Conservation (phyloP, 2,113 vertebrate species). For the Scolopax mira region DNA sequence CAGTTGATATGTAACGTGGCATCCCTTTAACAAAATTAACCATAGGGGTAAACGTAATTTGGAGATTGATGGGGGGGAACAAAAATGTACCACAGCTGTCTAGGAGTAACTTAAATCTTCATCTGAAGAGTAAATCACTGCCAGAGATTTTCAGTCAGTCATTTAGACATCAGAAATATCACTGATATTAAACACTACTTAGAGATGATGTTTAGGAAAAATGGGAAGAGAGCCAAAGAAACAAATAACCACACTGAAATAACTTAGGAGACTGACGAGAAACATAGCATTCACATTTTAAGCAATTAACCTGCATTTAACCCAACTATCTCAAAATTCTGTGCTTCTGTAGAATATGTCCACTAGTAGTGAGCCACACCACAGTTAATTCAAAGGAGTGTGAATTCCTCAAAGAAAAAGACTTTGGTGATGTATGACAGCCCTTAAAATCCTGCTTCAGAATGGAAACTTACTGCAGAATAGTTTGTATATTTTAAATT, state of each 20-base stretch:
- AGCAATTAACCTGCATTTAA: not conserved
- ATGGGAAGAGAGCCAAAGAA: not conserved
- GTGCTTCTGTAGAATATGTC: not conserved
- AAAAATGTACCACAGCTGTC: not conserved
- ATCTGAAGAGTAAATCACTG: not conserved
- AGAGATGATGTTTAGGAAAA: not conserved
- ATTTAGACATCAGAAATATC: not conserved
- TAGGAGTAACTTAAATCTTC: not conserved
- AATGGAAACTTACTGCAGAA: not conserved
- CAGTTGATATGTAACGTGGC: not conserved
- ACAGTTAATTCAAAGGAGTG: not conserved
- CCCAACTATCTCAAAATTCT: not conserved
- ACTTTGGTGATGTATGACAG: not conserved
- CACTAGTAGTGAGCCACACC: not conserved
- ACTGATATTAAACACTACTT: not conserved
- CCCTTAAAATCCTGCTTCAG: not conserved
- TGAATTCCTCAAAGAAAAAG: not conserved
- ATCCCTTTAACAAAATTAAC: not conserved
- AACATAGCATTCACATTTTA: not conserved
- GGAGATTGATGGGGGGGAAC: not conserved
- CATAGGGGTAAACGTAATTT: not conserved
- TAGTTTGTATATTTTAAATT: not conserved
- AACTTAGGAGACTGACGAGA: not conserved
- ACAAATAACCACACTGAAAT: not conserved
- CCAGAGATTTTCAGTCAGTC: not conserved